Evolutionary conservation across 2,888 invertebrate genomes (phyloP), one percentile per base, ranked within the genome.

Genomic region (Volucella inflata): DNA sequence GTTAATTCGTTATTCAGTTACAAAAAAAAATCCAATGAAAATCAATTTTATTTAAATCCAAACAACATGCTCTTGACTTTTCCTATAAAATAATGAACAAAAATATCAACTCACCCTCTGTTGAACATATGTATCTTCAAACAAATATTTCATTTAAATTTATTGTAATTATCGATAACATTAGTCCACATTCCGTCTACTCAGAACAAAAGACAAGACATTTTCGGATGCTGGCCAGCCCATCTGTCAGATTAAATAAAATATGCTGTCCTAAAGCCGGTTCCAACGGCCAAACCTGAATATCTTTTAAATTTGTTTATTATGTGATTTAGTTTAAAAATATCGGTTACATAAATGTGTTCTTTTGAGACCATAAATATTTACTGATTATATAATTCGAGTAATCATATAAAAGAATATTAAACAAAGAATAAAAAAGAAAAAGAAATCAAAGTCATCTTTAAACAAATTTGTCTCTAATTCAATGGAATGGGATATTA

Each of bases 311-410:
- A 72, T 48, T 42, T 40, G 60, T 74, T 46, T 71, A 67, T 60
- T 74, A 36, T 75, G 68, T 60, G 80, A 11, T 75, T 62, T 46
- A 42, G 62, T 70, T 60, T 51, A 70, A 51, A 71, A 80, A 71
- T 76, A 80, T 67, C 75, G 75, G 71, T 84, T 80, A 76, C 71
- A 84, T 76, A 76, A 76, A 80, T 65, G 70, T 44, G 65, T 53
- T 21, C 21, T 30, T 65, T 17, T 38, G 78, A 53, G 36, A 46
- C 71, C 44, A 75, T 78, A 74, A 75, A 80, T 78, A 64, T 71
- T 57, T 21, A 12, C 12, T 67, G 75, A 65, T 53, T 64, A 59
- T 59, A 59, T 50, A 70, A 59, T 70, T 64, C 55, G 65, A n/a
- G n/a, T n/a, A n/a, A n/a, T n/a, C n/a, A n/a, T n/a, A n/a, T n/a